Percentiles rank a stretch among this genome's conserved stretches.
phyloP scores from a whole-genome alignment of 2,888 invertebrate genomes.

The Platynereis dumerilii region DNA sequence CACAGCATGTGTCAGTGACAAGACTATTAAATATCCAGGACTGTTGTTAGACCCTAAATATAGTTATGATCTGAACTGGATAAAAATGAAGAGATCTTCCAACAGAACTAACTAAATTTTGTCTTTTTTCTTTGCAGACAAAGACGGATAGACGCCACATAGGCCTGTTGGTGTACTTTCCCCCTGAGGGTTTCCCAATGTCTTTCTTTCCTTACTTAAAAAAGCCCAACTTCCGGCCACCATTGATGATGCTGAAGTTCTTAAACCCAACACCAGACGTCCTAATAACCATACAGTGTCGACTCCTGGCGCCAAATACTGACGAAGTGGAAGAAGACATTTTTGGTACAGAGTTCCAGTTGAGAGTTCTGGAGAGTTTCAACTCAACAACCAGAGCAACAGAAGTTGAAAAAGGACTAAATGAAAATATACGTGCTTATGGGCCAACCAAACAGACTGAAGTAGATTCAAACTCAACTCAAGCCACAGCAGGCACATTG shows the following conservation, averaged over 20 bases:
- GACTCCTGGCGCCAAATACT: background rate
- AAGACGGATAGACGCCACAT: background rate
- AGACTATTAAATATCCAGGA: too few species aligned
- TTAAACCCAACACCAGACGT: background rate
- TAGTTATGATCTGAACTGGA: too few species aligned
- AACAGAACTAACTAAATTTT: background rate
- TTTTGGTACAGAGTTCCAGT: background rate
- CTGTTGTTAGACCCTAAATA: too few species aligned
- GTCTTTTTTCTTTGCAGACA: background rate
- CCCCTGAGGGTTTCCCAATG: conserved; percentile 3
- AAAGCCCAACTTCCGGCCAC: conserved; percentile 6
- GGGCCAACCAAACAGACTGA: too few species aligned
- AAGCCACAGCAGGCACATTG: too few species aligned
- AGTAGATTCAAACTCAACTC: too few species aligned
- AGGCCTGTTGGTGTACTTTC: background rate
- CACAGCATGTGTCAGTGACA: too few species aligned
- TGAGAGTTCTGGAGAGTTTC: background rate
- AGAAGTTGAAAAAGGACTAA: too few species aligned
- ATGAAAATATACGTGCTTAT: too few species aligned
- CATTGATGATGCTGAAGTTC: conserved; percentile 7
- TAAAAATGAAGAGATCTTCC: too few species aligned
- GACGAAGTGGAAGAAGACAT: background rate
- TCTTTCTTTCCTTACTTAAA: conserved; percentile 5
- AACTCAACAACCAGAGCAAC: too few species aligned
- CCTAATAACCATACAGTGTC: background rate